Evolutionary conservation across 2,888 invertebrate species (phyloP), one percentile per base, ranked within the genome.

Genomic region (Xestobium rufovillosum): DNA sequence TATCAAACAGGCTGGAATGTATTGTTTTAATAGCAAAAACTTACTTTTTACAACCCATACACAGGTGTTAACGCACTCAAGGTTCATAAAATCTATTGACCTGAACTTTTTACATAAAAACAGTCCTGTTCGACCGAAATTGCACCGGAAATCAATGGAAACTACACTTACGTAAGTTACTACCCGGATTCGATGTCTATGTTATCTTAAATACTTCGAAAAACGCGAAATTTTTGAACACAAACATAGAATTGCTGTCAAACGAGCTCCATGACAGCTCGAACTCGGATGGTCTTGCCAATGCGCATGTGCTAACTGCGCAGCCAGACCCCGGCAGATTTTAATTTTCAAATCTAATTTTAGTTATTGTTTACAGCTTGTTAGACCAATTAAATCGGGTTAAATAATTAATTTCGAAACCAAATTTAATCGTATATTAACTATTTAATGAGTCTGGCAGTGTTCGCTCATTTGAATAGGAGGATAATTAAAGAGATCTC

Each of bases 181-280:
- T n/a, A n/a, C n/a, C n/a, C n/a, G n/a, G 38, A 48, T 55, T 53
- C 52, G 45, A 51, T 53, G 53, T 52, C 42, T 47, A 48, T 52
- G 53, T 57, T 56, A 50, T 54, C 48, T 47, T 55, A 44, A 54
- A 57, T 58, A 55, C 57, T 49, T 57, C 52, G 53, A 50, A 53
- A 54, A 55, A 51, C 57, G 56, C 59, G 59, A 59, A 56, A 57
- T 59, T 60, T 61, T 56, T 51, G 50, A 51, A 58, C 58, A 55
- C 56, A 60, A 60, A 63, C 59, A 63, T 57, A 50, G 50, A 51
- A 44, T 46, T 50, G 57, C 59, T 60, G 61, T 61, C 61, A 62
- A 61, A 61, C 59, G 50, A 51, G 51, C 52, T 59, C 63, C 62
- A 63, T 62, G 61, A 63, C 62, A 61, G 60, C 56, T 56, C 55